phyloP scores from a whole-genome alignment of 92 coral and sea anemone genomes.

The Porites divaricata region DNA sequence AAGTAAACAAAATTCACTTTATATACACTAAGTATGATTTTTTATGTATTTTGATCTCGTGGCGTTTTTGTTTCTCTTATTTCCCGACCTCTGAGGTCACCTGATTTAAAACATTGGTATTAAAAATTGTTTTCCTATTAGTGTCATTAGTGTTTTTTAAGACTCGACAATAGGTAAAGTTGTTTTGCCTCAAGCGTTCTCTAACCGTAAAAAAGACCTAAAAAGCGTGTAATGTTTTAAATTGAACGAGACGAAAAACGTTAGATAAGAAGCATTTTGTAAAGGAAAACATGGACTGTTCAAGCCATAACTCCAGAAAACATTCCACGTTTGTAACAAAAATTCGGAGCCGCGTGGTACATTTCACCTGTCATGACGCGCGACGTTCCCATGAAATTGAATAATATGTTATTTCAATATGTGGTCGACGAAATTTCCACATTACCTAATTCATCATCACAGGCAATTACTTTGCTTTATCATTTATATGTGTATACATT shows the following conservation, averaged over 20 bases:
- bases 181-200: neutral
- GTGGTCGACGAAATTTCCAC: neutral
- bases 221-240: neutral
- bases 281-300: neutral
- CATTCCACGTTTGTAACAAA: too few relatives aligned
- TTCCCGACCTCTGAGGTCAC: neutral
- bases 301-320: too few relatives aligned
- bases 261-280: neutral
- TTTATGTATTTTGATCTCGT: neutral
- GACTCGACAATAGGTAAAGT: neutral
- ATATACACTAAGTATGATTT: neutral
- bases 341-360: neutral
- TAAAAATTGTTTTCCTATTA: neutral
- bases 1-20: too few relatives aligned
- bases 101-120: neutral
- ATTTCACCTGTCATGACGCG: neutral
- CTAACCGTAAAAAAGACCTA: neutral
- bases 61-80: conserved; percentile 18
- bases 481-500: neutral
- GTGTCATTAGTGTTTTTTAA: neutral
- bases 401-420: too few relatives aligned
- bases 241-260: neutral
- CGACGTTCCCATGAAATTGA: neutral
- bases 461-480: neutral
- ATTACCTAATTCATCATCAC: neutral